Percentiles rank a stretch among this genome's conserved stretches.
Evolutionary conservation across 2,797 vertebrate genomes (phyloP).

Genomic region (Gallirallus australis): DNA sequence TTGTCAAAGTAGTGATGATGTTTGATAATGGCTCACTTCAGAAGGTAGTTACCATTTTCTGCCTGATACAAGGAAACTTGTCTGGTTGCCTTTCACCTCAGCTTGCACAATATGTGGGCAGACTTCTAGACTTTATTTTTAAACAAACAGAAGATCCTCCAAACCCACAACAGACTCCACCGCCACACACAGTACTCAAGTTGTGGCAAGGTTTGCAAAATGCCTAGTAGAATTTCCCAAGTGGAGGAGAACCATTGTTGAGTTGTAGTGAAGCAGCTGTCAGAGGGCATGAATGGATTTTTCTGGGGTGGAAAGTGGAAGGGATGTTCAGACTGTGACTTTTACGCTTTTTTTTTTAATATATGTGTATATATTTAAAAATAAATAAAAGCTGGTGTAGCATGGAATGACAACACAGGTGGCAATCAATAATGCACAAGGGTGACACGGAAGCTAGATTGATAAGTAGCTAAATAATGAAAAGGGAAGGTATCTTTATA

Average conservation of each 20-base stretch:
- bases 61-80: neutral
- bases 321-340: neutral
- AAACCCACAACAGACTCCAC: neutral
- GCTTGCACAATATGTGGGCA: neutral
- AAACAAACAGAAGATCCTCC: no score
- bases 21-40: neutral
- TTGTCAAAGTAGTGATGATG: neutral
- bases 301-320: neutral
- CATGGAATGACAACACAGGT: neutral
- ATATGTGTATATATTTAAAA: neutral
- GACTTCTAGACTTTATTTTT: neutral
- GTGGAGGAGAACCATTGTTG: neutral
- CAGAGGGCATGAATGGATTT: neutral
- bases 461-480: conserved; percentile 20
- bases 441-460: neutral
- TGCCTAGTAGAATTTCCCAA: neutral
- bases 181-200: neutral
- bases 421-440: neutral
- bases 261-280: neutral
- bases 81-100: neutral
- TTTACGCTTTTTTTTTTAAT: neutral
- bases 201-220: neutral
- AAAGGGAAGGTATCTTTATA: neutral
- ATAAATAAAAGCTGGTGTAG: neutral
- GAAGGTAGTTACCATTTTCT: neutral